Conservation (phyloP, 2,888 invertebrate genomes). For the Gryllus longicercus region DNA sequence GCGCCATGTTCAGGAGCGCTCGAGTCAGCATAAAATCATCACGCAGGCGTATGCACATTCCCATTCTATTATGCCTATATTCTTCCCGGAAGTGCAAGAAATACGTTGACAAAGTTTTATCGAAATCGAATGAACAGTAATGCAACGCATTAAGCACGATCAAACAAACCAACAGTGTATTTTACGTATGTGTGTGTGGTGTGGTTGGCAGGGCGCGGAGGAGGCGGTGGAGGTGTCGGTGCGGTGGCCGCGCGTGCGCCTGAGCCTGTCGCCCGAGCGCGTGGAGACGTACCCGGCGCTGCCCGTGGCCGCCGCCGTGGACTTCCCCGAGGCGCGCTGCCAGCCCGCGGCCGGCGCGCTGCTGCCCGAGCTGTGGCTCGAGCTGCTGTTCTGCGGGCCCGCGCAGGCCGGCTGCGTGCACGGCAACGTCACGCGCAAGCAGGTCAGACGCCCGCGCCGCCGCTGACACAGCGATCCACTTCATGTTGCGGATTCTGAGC, state of each 20-base stretch:
- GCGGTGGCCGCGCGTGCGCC: constrained; percentile 72
- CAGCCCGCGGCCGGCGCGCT: constrained; percentile 51
- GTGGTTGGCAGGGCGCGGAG: constrained; percentile 55
- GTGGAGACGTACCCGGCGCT: constrained; percentile 76
- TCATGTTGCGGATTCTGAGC: too few species aligned
- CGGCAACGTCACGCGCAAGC: constrained; percentile 49
- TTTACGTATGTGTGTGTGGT: too few species aligned
- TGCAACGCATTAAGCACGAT: too few species aligned
- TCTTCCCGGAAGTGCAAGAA: too few species aligned
- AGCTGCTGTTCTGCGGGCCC: constrained; percentile 75
- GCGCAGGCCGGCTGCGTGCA: constrained; percentile 69
- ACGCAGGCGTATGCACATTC: neutral
- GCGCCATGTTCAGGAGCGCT: too few species aligned
- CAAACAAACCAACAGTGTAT: too few species aligned
- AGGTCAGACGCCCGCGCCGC: constrained; percentile 44
- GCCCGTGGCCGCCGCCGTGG: constrained; percentile 68
- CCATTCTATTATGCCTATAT: neutral
- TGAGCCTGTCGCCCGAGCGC: constrained; percentile 70
- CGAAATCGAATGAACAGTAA: too few species aligned
- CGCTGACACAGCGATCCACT: too few species aligned
- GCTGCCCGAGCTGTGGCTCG: constrained; percentile 69
- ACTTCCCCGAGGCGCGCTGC: constrained; percentile 72
- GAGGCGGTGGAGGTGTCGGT: constrained; percentile 62
- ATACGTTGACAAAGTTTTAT: too few species aligned
- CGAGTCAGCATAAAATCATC: neutral